Evolutionary conservation across 2,888 invertebrate species (phyloP), one percentile per base, ranked within the genome.

Genomic region (Sarcophaga carnaria): DNA sequence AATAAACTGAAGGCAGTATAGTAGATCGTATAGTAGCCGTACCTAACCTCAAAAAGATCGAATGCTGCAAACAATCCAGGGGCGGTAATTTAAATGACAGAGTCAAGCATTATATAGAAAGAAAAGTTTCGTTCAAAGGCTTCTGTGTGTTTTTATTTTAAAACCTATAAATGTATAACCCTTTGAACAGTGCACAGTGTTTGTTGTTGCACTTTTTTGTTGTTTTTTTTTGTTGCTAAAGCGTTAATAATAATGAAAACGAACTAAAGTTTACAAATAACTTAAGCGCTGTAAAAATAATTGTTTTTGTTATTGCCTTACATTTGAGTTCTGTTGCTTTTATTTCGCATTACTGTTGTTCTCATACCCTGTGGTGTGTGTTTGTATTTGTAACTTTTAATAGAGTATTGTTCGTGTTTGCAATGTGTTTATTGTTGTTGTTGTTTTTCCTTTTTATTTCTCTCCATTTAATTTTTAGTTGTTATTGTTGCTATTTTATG

Each of bases 221-320:
- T 37, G 8, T 6, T 69, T 69, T 2, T 27, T 54, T 8, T 54
- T 14, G 49, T 66, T 72, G 45, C 25, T 60, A 22, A 22, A 12
- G 47, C 27, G 14, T 47, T 60, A 17, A 10, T 80, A 59, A 47
- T 4, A n/a, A 67, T 67, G 20, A 67, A 74, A 37, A 74, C 20
- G 62, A 67, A 67, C 62, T 27, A 37, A 81, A 81, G 67, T 75
- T 69, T 54, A 22, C 75, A 81, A 75, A 63, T 27, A 54, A 49
- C 59, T 59, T 66, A 72, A 80, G 72, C 2, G 37, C 54, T 45
- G 72, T 80, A 72, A 80, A 80, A 66, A 71, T 63, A 59, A 71
- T 80, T 64, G 17, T 37, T 72, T 72, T 72, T 45, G 54, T 12
- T 54, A 17, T 54, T 17, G 12, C 54, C 17, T 54, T 54, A 10